phyloP scores from a whole-genome alignment of 2,888 invertebrate genomes.

The Athalia rosae region DNA sequence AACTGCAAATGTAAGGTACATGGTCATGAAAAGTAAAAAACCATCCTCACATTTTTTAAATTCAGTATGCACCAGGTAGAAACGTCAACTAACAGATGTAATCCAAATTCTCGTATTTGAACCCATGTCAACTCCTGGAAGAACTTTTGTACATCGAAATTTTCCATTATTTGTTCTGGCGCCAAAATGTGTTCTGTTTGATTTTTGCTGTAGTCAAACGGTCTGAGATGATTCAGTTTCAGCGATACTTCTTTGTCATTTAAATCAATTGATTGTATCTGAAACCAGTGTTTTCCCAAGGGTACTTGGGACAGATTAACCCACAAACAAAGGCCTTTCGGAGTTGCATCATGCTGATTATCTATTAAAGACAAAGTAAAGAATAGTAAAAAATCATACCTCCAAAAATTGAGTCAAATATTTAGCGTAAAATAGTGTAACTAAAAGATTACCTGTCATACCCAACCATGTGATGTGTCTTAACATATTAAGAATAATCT shows the following conservation, averaged over 20 bases:
- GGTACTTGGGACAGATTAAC: slow-evolving; percentile 57
- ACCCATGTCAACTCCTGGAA: slow-evolving; percentile 23
- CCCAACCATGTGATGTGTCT: slow-evolving; percentile 56
- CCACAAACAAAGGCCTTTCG: slow-evolving; percentile 58
- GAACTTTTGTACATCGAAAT: slow-evolving; percentile 38
- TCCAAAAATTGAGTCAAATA: background rate
- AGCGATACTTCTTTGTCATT: slow-evolving; percentile 55
- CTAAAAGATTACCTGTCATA: slow-evolving; percentile 55
- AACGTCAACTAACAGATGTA: background rate
- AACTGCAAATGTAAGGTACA: background rate
- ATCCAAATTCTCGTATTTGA: slow-evolving; percentile 7
- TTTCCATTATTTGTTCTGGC: background rate
- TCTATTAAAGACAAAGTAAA: background rate
- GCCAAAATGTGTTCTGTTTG: background rate
- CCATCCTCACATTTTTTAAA: slow-evolving; percentile 29
- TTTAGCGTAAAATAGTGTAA: background rate
- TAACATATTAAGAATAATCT: slow-evolving; percentile 50
- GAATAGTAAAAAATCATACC: background rate
- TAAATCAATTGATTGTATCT: slow-evolving; percentile 58
- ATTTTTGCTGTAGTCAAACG: slow-evolving; percentile 51
- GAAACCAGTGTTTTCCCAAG: slow-evolving; percentile 65
- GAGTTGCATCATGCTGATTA: slow-evolving; percentile 49
- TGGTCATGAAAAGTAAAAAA: background rate
- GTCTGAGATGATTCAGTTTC: slow-evolving; percentile 57
- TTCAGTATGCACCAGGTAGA: slow-evolving; percentile 28